phyloP scores from a whole-genome alignment of 2,113 vertebrate genomes.

The Rhagologus leucostigma region DNA sequence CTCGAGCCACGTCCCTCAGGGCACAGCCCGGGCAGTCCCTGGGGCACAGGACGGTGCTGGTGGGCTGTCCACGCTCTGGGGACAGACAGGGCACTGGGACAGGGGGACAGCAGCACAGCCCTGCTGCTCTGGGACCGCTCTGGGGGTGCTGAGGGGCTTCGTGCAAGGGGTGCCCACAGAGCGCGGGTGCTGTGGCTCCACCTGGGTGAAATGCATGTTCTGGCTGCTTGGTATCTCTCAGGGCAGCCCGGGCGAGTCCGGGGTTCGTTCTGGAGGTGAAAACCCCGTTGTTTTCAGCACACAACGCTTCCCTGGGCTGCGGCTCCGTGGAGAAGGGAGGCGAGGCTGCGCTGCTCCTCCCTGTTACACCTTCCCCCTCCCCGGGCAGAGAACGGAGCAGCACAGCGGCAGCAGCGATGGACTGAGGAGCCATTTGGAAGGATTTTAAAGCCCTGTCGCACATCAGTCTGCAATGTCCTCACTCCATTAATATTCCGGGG shows the following conservation, averaged over 20 bases:
- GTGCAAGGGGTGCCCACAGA: neutral
- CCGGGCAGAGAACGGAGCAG: neutral
- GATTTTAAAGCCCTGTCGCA: neutral
- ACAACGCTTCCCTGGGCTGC: accelerated
- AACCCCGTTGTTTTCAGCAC: accelerated
- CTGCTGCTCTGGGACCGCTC: neutral
- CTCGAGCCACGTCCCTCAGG: accelerated
- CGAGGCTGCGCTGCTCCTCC: neutral
- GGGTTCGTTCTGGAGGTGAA: neutral
- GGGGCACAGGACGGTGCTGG: neutral
- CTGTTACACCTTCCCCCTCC: accelerated
- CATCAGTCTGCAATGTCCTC: neutral
- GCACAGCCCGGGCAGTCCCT: neutral
- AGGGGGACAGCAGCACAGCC: neutral
- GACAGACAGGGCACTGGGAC: neutral
- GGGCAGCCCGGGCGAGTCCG: neutral
- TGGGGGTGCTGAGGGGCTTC: neutral
- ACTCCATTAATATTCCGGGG: neutral
- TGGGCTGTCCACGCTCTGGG: too few relatives aligned
- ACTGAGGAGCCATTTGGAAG: neutral
- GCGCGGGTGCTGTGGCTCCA: neutral
- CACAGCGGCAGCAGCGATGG: neutral
- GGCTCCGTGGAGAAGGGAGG: neutral
- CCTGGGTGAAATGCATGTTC: accelerated
- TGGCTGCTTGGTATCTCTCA: neutral